Conservation (phyloP, 2,113 vertebrate species). For the Neogale vison region DNA sequence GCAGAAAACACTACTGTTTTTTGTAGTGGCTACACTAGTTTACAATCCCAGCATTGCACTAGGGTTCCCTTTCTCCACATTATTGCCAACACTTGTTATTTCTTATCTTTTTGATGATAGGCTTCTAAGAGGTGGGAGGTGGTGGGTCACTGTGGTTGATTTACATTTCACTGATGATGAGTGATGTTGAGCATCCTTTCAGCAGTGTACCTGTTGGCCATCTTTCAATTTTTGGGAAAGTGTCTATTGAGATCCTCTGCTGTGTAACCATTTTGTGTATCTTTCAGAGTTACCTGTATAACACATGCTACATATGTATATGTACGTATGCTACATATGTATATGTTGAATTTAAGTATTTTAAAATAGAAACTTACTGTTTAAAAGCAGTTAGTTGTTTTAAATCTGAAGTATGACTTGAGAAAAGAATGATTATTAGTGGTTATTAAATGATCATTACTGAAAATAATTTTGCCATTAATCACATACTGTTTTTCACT, state of each 20-base stretch:
- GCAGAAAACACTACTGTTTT: too few species aligned
- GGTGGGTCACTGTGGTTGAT: not conserved
- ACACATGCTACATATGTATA: not conserved
- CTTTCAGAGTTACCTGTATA: not conserved
- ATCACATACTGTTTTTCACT: not conserved
- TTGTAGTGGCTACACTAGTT: not conserved
- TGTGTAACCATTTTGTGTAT: not conserved
- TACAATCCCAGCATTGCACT: too few species aligned
- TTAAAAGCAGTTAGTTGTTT: not conserved
- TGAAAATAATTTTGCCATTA: not conserved
- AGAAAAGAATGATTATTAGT: constrained; percentile 9
- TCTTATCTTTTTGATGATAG: not conserved
- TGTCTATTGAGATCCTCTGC: not conserved
- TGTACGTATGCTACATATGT: too few species aligned
- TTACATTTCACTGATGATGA: not conserved
- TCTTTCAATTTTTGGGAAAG: not conserved
- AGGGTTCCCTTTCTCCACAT: not conserved
- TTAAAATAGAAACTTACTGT: not conserved
- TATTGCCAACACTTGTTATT: not conserved
- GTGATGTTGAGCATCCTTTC: not conserved
- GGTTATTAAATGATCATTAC: not conserved
- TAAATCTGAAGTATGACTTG: not conserved
- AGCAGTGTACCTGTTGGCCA: not conserved
- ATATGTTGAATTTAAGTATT: not conserved
- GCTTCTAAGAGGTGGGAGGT: not conserved